These are phyloP conservation scores for Salvelinus alpinus DNA, from an alignment of 2,113 vertebrate species.

Conservation along the genomic window DNA sequence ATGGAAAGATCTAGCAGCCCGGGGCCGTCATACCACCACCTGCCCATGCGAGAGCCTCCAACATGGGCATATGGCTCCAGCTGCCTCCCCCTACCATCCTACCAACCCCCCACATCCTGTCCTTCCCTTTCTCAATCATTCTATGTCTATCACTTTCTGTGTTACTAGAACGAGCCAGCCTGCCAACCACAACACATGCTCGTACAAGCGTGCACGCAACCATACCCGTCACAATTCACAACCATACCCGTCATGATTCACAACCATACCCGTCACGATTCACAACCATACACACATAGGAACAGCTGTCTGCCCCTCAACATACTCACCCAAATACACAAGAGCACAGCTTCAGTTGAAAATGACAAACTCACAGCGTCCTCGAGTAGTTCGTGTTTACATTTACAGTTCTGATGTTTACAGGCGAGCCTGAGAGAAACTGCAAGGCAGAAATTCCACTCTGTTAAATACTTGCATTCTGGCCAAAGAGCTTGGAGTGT, in stretches of 20 bases:
- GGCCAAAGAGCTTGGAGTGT: constrained; percentile 24
- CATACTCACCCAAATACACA: constrained; percentile 25
- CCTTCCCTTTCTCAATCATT: constrained; percentile 66
- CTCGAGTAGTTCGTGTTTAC: too few species aligned
- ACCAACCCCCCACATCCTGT: constrained; percentile 40
- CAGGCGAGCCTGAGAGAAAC: too few species aligned
- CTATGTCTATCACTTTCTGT: constrained; percentile 56
- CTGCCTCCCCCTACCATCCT: constrained; percentile 23
- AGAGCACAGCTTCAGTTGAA: constrained; percentile 3
- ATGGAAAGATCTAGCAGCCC: constrained; percentile 4
- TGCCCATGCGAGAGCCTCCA: constrained; percentile 46
- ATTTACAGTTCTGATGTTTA: too few species aligned
- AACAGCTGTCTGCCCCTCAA: too few species aligned
- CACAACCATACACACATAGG: too few species aligned
- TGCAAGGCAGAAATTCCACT: not conserved
- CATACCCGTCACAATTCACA: too few species aligned
- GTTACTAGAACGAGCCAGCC: constrained; percentile 60
- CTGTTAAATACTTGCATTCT: constrained; percentile 6
- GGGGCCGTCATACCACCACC: constrained; percentile 24
- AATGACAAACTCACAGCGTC: too few species aligned
- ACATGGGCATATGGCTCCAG: constrained; percentile 10
- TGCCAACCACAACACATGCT: not conserved
- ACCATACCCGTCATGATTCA: too few species aligned
- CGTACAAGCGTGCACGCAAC: too few species aligned
- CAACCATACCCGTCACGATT: too few species aligned